Evolutionary conservation across 1,140 invertebrate species (phyloP), one percentile per base, ranked within the genome.

Genomic region (Himalopsyche phryganea): DNA sequence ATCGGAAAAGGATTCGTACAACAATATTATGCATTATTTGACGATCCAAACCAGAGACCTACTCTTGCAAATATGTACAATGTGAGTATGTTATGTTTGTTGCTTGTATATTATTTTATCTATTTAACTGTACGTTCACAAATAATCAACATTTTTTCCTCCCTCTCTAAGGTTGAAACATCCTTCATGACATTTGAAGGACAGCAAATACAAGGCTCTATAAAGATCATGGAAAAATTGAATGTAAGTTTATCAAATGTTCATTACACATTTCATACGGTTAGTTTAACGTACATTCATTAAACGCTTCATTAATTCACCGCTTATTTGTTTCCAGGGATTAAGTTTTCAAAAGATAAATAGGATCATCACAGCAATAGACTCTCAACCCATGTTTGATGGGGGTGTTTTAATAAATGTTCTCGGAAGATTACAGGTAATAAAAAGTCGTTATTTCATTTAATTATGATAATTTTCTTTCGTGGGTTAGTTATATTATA

Each of bases 111-210:
- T 0, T 40, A 56, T 46, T 58, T 46, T 41, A 41, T 42, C 42
- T 50, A 56, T 10, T 45, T 47, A 28, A 17, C 5, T 55, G 10
- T 20, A 13, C 13, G 17, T 2, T 54, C 17, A 3, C n/a, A n/a
- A 42, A 14, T n/a, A 14, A 17, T 33, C 7, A 55, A 19, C 35
- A 18, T 33, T 54, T 49, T 44, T 46, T 57, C 13, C 1, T 1
- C 9, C 18, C n/a, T 6, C 42, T 85, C 82, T 9, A 70, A 95
- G 92, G 83, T 86, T 33, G 91, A 92, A 70, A 86, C 88, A 41
- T 95, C 92, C 0, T 90, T 96, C 68, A 95, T 97, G 92, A 92
- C 93, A 18, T 97, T 96, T 78, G 94, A 97, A 80, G 94, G 93
- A 42, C 80, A 87, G 48, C 92, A 94, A 78, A 80, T 94, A 63